Conservation (phyloP, 1,140 invertebrate genomes). For the Trissolcus basalis region DNA sequence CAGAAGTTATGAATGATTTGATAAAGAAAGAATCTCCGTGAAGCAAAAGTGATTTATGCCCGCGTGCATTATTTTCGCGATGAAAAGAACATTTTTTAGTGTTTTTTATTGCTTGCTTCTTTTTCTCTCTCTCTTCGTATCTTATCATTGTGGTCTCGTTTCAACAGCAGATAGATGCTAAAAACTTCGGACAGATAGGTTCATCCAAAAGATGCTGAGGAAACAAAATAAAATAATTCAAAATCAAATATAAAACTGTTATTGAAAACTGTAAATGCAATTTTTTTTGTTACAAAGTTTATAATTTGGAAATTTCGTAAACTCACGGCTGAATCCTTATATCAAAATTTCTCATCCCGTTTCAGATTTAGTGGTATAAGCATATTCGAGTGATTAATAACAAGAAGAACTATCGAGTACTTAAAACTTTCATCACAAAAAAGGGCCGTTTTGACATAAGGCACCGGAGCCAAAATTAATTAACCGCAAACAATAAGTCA, state of each 20-base stretch:
- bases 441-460: conserved; percentile 24
- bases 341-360: no score
- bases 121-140: conserved; percentile 12
- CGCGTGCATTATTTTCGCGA: conserved; percentile 26
- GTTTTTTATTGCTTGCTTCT: background rate
- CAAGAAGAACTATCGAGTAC: no score
- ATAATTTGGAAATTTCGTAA: no score
- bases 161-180: background rate
- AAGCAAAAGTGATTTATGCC: conserved; percentile 46
- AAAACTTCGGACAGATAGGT: background rate
- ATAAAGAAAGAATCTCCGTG: conserved; percentile 40
- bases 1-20: conserved; percentile 47
- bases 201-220: no score
- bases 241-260: no score
- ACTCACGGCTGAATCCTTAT: no score
- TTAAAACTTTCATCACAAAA: background rate
- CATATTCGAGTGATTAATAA: no score
- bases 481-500: conserved; percentile 49
- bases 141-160: conserved; percentile 27
- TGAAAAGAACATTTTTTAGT: conserved; percentile 31
- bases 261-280: no score
- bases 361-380: no score
- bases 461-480: conserved; percentile 32
- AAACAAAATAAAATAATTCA: no score
- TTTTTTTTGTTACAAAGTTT: no score